Conservation (phyloP, 2,888 invertebrate species). For the Drosophila nigritarsus region DNA sequence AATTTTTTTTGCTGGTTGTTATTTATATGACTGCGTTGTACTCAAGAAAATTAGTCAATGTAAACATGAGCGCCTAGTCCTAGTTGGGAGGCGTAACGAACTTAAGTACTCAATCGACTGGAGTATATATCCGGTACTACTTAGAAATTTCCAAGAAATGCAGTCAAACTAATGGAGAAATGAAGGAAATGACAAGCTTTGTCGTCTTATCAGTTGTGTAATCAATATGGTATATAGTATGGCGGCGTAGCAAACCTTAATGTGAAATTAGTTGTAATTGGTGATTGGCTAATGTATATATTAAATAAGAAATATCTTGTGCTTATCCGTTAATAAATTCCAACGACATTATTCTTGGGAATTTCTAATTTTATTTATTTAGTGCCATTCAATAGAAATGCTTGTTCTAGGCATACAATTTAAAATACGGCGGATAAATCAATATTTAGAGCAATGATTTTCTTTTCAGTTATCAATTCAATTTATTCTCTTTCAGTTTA, state of each 20-base stretch:
- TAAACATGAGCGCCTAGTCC: conserved; percentile 17
- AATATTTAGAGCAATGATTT: neutral
- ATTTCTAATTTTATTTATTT: neutral
- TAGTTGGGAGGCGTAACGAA: conserved; percentile 9
- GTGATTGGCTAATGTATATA: conserved; percentile 15
- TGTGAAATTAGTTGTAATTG: conserved; percentile 26
- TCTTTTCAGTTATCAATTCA: neutral
- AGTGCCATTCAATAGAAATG: neutral
- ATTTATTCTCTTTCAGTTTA: neutral
- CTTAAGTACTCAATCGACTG: conserved; percentile 33
- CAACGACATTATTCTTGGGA: neutral
- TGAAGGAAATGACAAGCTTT: conserved; percentile 29
- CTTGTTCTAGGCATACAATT: neutral
- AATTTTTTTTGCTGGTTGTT: neutral
- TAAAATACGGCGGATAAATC: neutral
- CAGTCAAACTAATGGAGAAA: conserved; percentile 1
- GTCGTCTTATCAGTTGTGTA: conserved; percentile 35
- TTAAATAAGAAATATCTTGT: neutral
- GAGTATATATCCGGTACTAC: conserved; percentile 31
- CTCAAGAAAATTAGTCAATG: conserved; percentile 25
- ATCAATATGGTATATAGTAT: conserved; percentile 19
- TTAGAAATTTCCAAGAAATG: conserved; percentile 1
- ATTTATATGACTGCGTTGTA: conserved; percentile 19
- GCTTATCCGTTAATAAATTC: neutral
- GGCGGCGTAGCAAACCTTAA: neutral